A percentile compares a stretch with the other conserved stretches of the same genome.
These are phyloP conservation scores for Heteronetta atricapilla DNA, from an alignment of 2,113 vertebrate species.

Conservation along the genomic window DNA sequence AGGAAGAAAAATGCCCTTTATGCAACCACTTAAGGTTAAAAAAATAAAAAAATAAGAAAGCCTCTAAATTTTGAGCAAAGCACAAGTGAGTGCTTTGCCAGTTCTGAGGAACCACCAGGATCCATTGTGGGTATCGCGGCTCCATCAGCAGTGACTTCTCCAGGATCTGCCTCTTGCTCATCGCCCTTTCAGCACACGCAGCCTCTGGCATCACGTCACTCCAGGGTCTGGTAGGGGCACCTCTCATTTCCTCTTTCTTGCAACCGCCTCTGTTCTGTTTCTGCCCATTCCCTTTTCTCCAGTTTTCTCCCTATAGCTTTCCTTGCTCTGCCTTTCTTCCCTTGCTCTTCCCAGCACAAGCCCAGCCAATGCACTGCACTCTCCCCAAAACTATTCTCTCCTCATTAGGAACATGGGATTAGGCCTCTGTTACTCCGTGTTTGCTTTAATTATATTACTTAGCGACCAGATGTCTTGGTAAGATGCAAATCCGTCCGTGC, in stretches of 20 bases:
- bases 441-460: slow-evolving; percentile 19
- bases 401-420: not conserved
- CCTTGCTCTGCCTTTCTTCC: not conserved
- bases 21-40: not conserved
- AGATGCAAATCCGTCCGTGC: not conserved
- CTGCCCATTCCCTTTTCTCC: not conserved
- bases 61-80: not conserved
- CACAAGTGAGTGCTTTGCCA: not conserved
- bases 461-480: slow-evolving; percentile 12
- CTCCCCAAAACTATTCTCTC: not conserved
- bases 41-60: not conserved
- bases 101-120: not conserved
- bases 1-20: not conserved
- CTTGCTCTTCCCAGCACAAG: not conserved
- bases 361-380: not conserved
- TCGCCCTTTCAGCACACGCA: not conserved
- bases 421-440: not conserved
- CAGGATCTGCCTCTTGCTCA: not conserved
- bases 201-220: accelerated
- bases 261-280: not conserved
- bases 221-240: not conserved
- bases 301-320: not conserved
- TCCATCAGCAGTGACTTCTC: not conserved
- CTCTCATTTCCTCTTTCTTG: not conserved
- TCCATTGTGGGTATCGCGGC: accelerated